Evolutionary conservation across 2,113 vertebrate species (phyloP), one percentile per base, ranked within the genome.

Genomic region (Myotis yumanensis): DNA sequence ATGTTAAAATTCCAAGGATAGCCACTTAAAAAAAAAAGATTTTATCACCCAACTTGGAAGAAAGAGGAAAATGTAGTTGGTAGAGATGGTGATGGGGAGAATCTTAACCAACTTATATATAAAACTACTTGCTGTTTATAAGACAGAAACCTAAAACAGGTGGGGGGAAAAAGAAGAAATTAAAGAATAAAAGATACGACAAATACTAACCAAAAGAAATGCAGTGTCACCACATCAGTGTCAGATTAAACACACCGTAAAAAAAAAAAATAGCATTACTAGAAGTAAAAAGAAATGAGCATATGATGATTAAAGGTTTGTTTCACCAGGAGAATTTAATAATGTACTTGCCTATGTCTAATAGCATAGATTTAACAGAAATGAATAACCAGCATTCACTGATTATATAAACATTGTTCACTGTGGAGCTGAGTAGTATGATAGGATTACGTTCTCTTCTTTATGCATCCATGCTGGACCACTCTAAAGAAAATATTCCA

Each of bases 201-300:
- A 84, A 92, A 84, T 43, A 84, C 30, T 75, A 80, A 57, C 7
- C 64, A 75, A 83, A 88, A 80, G 87, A 89, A 85, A 89, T 18
- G 22, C 7, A 69, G 66, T 80, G 35, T 7, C 43, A 35, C 15
- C 9, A 51, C 51, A 25, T 51, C 28, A 69, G 48, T 37, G 23
- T 32, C 57, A 86, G 68, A 77, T 37, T 68, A 89, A 87, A 87
- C 23, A 71, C 0, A 52, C 18, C 30, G 5, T 3, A 71, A 71
- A 6, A 90, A 46, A 43, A 43, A 43, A 46, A 92, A 71, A 81
- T 0, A 62, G 6, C 64, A 85, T 37, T 76, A 43, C 51, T 43
- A 57, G 51, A 84, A 76, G 75, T 28, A 25, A 73, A 89, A 22
- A 91, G 76, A 51, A 68, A 9, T 77, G 32, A 51, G 12, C 16